Evolutionary conservation across 1,140 invertebrate genomes (phyloP).

Genomic region (Megathymus violae): DNA sequence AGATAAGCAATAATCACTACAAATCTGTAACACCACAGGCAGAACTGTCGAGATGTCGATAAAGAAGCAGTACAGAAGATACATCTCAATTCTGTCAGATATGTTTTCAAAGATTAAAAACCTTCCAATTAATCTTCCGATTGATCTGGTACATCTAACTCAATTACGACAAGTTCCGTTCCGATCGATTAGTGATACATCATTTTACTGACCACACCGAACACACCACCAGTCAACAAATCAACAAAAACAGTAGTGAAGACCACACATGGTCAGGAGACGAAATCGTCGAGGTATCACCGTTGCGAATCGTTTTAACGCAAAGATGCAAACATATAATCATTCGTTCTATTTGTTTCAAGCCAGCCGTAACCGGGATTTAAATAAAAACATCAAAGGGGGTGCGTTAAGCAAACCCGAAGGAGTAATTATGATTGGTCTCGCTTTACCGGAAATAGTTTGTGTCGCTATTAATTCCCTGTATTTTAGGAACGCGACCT

Average conservation of each 20-base stretch:
- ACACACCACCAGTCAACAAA: constrained; percentile 23
- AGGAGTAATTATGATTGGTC: constrained; percentile 81
- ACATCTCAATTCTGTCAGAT: too few relatives aligned
- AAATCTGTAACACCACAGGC: too few relatives aligned
- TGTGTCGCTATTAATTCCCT: constrained; percentile 72
- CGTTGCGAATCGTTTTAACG: constrained; percentile 77
- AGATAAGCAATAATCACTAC: too few relatives aligned
- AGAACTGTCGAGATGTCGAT: too few relatives aligned
- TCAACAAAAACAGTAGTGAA: constrained; percentile 54
- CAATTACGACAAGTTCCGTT: constrained; percentile 19
- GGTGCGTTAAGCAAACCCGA: constrained; percentile 67
- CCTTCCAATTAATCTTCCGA: not conserved
- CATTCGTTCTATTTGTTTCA: constrained; percentile 81
- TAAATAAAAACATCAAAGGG: constrained; percentile 81
- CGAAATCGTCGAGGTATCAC: constrained; percentile 74
- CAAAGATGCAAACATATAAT: constrained; percentile 65
- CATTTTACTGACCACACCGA: constrained; percentile 52
- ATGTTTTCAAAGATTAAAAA: too few relatives aligned
- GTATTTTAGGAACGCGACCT: constrained; percentile 64
- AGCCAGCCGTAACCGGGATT: constrained; percentile 74
- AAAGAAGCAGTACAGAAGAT: too few relatives aligned
- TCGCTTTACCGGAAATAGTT: constrained; percentile 80
- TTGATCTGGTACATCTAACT: not conserved
- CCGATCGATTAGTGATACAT: constrained; percentile 50
- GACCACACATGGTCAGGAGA: constrained; percentile 72